phyloP scores from a whole-genome alignment of 2,888 invertebrate species.

The Octonoba sinensis region DNA sequence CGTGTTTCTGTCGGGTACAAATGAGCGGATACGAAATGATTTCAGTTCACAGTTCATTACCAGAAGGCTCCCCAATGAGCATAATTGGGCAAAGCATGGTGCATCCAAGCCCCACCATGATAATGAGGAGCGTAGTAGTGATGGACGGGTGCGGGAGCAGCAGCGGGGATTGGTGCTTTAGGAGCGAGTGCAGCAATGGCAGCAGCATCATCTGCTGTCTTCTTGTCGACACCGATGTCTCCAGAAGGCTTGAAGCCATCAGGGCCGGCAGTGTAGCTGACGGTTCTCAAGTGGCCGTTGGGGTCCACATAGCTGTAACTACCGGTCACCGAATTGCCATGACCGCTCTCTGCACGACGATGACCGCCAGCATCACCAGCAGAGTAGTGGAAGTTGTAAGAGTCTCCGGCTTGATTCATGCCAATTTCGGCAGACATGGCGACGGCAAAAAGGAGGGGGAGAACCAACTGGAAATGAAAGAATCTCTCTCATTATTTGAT shows the following conservation, averaged over 20 bases:
- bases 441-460: slow-evolving; percentile 35
- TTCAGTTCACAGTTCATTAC: slow-evolving; percentile 10
- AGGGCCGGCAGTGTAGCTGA: slow-evolving; percentile 59
- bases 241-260: slow-evolving; percentile 64
- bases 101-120: slow-evolving; percentile 22
- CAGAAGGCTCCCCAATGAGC: slow-evolving; percentile 43
- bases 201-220: slow-evolving; percentile 62
- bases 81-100: slow-evolving; percentile 14
- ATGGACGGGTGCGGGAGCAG: slow-evolving; percentile 5
- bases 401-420: slow-evolving; percentile 37
- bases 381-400: slow-evolving; percentile 54
- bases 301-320: slow-evolving; percentile 63
- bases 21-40: too few relatives aligned
- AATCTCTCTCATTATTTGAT: background rate
- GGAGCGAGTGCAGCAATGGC: slow-evolving; percentile 59
- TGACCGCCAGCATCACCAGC: slow-evolving; percentile 59
- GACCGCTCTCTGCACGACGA: slow-evolving; percentile 27
- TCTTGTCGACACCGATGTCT: slow-evolving; percentile 64
- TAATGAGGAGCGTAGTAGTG: slow-evolving; percentile 34
- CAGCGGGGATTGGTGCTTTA: slow-evolving; percentile 36
- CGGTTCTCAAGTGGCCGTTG: slow-evolving; percentile 58
- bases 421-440: slow-evolving; percentile 49
- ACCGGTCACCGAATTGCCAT: slow-evolving; percentile 49
- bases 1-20: too few relatives aligned
- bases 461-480: slow-evolving; percentile 29